Base-by-base conservation (phyloP, 2,797 vertebrate species). In the Somateria mollissima region DNA sequence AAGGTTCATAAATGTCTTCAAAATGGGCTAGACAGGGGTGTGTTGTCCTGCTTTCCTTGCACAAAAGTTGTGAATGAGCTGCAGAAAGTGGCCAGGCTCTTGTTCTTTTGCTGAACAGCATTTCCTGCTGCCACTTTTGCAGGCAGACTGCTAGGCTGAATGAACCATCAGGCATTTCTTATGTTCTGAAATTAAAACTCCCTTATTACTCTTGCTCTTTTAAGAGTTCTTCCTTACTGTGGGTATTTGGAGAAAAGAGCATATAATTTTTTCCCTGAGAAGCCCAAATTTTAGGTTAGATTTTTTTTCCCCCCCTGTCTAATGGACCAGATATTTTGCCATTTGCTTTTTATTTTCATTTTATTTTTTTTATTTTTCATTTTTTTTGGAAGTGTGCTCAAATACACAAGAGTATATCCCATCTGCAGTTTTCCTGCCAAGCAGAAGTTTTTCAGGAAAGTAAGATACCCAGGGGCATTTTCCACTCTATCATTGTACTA, bases 361-460 rank as follows among this genome's bases (percentile, higher is more conserved):
- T 51, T 25, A 27, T 39, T 5, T 8, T 12, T 41, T 19, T 32
- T 57, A 34, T 15, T 39, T 30, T 30, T 72, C 53, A 43, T 13
- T 0, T 32, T 77, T 66, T 45, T 10, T 51, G 8, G 0, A 30
- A 5, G 3, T 34, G 11, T 30, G 8, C 57, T 88, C 6, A 12
- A 34, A 32, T 43, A 32, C 14, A 10, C 6, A 43, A 30, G 51
- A 70, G n/a, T 47, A 81, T 69, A 86, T 39, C 11, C n/a, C 24
- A 25, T 65, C 65, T 92, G 25, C 8, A 7, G 60, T 87, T 94
- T 90, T 64, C 22, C 77, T 95, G 15, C 60, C 36, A 49, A 89
- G 57, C 67, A 11, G n/a, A 64, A 89, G 49, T 84, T 57, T 74
- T 74, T 76, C 9, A 56, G 66, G 41, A 78, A 84, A 30, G n/a